Base-by-base conservation (phyloP, 2,797 vertebrate species). In the Lindbergichthys nudifrons region DNA sequence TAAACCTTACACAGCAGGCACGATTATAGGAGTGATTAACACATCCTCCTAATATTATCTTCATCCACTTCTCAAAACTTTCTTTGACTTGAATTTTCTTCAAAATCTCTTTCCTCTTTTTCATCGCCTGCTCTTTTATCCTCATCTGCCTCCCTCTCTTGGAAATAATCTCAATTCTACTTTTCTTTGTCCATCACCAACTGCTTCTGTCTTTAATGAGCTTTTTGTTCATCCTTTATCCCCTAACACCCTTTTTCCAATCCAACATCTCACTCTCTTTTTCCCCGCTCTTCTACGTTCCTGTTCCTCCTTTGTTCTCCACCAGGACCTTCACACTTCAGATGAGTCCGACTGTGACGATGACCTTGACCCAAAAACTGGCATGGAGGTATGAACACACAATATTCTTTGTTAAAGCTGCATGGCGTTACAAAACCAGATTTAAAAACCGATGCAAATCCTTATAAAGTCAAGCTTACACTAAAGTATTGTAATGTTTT, bases 271-370 rank as follows among this genome's bases (percentile, higher is more conserved):
- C 13, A 14, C 59, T n/a, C 59, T 47, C 52, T 45, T 5, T 26
- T 56, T 15, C 60, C n/a, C 23, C 10, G 1, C 46, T 48, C 26
- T 32, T 21, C 16, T 21, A 18, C 32, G 26, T 26, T 57, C 30
- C 53, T 36, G 42, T 7, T 23, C 59, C 23, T 70, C 54, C 36
- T 53, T 7, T 26, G 4, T 65, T 52, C 73, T 69, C 36, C 92
- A 93, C 86, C 94, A 99, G 98, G 98, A 98, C 84, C 93, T 95
- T 87, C 96, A 98, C 95, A 98, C 97, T 70, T 99, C 98, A 82
- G 98, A 99, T 87, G 98, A 99, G 89, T 99, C 98, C 30, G 98
- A 99, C 88, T 98, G 97, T 89, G 98, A 99, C 81, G 98, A 99
- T 86, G 98, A 99, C 90, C 94, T 98, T 87, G 97, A 97, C 88